Percentiles rank a stretch among this genome's conserved stretches.
These are phyloP conservation scores for Ectemnius lituratus DNA, from an alignment of 2,888 invertebrate species.

Conservation along the genomic window DNA sequence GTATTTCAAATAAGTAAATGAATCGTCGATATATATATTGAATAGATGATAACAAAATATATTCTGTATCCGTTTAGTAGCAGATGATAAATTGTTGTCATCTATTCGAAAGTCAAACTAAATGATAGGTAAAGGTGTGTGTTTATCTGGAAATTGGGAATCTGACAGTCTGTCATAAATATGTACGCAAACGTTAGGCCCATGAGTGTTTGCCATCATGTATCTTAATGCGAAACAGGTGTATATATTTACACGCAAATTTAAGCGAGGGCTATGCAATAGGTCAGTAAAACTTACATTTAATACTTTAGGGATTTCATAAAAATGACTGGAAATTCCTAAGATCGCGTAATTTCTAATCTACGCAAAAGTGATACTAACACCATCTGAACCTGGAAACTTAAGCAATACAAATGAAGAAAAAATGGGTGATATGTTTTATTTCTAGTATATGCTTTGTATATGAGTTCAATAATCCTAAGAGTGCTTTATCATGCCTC, in stretches of 20 bases:
- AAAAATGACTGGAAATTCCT: too few relatives aligned
- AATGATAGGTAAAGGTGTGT: conserved; percentile 50
- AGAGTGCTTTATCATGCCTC: too few relatives aligned
- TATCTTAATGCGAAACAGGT: too few relatives aligned
- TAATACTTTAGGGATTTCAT: too few relatives aligned
- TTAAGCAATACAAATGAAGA: too few relatives aligned
- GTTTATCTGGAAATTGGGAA: conserved; percentile 46
- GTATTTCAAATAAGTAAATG: conserved; percentile 34
- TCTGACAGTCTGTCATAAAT: conserved; percentile 32
- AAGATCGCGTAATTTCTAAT: too few relatives aligned
- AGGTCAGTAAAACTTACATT: too few relatives aligned
- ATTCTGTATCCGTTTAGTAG: conserved; percentile 29
- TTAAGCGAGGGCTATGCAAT: too few relatives aligned
- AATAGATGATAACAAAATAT: conserved; percentile 48
- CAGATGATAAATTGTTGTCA: conserved; percentile 52
- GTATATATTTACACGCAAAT: too few relatives aligned
- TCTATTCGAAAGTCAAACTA: conserved; percentile 42
- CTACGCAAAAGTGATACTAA: too few relatives aligned
- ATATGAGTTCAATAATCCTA: neutral
- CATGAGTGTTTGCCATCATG: too few relatives aligned
- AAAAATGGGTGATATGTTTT: neutral
- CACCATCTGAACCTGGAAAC: too few relatives aligned
- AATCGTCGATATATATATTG: conserved; percentile 29
- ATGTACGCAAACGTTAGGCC: conserved; percentile 21
- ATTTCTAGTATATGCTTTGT: neutral